A percentile compares a stretch with the other conserved stretches of the same genome.
phyloP scores from a whole-genome alignment of 2,113 vertebrate species.

The Platysternon megacephalum region DNA sequence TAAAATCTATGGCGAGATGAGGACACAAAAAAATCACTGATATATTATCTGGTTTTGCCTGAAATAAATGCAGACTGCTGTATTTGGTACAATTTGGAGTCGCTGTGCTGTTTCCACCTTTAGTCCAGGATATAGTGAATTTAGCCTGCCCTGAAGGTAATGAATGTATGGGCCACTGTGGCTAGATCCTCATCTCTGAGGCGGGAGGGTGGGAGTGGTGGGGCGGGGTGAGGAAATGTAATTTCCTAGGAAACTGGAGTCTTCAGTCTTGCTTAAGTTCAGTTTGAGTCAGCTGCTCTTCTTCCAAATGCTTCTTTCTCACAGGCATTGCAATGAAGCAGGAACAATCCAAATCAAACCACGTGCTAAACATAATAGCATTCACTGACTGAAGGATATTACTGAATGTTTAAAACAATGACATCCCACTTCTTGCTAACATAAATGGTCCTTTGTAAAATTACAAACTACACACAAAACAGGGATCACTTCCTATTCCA shows the following conservation, averaged over 20 bases:
- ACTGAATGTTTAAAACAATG: neutral
- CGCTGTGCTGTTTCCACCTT: neutral
- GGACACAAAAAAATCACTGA: constrained; percentile 20
- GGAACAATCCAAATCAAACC: neutral
- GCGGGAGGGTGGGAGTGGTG: neutral
- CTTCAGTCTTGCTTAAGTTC: rapidly evolving
- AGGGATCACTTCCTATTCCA: neutral
- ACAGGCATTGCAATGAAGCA: neutral
- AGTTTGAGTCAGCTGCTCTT: neutral
- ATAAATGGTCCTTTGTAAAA: neutral
- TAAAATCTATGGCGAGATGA: neutral
- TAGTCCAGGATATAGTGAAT: neutral
- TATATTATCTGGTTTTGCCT: neutral
- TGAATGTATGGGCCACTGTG: neutral
- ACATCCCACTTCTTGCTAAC: neutral
- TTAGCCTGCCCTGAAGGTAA: neutral
- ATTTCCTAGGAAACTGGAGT: neutral
- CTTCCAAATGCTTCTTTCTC: neutral
- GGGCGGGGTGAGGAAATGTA: neutral
- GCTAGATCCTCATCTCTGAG: neutral
- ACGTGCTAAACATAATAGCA: neutral
- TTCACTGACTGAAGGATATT: neutral
- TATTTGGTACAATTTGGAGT: constrained; percentile 13
- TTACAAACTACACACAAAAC: neutral
- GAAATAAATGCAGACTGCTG: constrained; percentile 14